A percentile compares a stretch with the other conserved stretches of the same genome.
Conservation (phyloP, 2,888 invertebrate species). For the Latheticus oryzae region DNA sequence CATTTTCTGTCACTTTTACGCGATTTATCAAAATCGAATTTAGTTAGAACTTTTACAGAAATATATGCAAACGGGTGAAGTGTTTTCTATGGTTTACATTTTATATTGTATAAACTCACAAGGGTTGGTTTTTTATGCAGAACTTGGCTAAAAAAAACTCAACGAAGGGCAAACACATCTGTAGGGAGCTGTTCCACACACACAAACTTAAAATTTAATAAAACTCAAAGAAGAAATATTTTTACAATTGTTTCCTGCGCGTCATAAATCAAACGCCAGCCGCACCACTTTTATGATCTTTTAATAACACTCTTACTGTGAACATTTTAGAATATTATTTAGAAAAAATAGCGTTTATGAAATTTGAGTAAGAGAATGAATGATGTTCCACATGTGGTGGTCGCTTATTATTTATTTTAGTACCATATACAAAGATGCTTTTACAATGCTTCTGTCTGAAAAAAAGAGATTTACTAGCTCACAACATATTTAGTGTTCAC, state of each 20-base stretch:
- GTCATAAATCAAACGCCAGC: constrained; percentile 48
- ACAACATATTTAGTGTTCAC: too few species aligned
- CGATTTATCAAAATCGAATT: constrained; percentile 13
- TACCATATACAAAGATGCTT: constrained; percentile 29
- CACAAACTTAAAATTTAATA: constrained; percentile 48
- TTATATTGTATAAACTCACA: constrained; percentile 22
- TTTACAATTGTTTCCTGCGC: constrained; percentile 49
- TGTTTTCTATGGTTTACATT: constrained; percentile 25
- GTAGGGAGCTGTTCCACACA: constrained; percentile 34
- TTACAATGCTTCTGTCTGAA: constrained; percentile 40
- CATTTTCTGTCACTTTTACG: constrained; percentile 32
- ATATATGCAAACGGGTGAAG: constrained; percentile 22
- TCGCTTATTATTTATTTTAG: constrained; percentile 35
- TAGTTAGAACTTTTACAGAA: constrained; percentile 20
- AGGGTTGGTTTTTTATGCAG: constrained; percentile 25
- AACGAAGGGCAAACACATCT: constrained; percentile 38
- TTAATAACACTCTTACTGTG: constrained; percentile 50
- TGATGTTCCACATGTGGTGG: constrained; percentile 41
- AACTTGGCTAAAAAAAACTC: constrained; percentile 24
- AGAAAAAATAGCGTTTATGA: constrained; percentile 29
- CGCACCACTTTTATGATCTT: constrained; percentile 49
- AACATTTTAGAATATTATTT: constrained; percentile 14
- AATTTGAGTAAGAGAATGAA: constrained; percentile 33
- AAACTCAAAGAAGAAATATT: constrained; percentile 49
- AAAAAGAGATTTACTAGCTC: too few species aligned